Evolutionary conservation across 2,113 vertebrate genomes (phyloP), one percentile per base, ranked within the genome.

Genomic region (Proterorhinus semilunaris): DNA sequence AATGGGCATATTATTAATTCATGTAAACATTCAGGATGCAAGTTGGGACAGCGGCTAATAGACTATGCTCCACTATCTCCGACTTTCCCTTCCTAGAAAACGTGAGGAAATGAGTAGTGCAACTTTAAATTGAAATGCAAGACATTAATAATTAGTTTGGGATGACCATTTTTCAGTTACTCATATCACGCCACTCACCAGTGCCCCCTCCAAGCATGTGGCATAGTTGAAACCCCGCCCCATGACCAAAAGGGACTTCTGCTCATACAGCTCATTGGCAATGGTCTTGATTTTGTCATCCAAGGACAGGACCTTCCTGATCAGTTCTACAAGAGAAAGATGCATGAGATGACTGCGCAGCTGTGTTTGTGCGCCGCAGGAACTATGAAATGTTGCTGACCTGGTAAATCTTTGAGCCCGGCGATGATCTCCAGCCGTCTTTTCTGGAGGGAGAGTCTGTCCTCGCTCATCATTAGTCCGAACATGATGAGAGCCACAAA

Each of bases 161-260:
- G 21, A 10, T 42, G 16, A 6, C 21, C 0, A 10, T 36, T 15
- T 4, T 27, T 61, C 10, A 6, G 4, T 50, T 15, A 13, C 10
- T 5, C 3, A 12, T 2, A 11, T n/a, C 12, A 61, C 13, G 51
- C 10, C 21, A 84, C 95, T 92, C 92, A 98, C 97, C 95, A 99
- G 89, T 43, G 97, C 97, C 88, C 97, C 97, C 91, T 99, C 97
- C 46, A 98, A 92, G 86, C 97, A 99, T 0, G 97, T 98, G 66
- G 97, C 95, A 0, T 99, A 99, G 87, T 99, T 95, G 87, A 95
- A 98, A 6, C 97, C 97, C 73, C 97, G 93, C 3, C 96, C 97
- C 97, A 99, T 99, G 62, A 99, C 96, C 80, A 99, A 87, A 36
- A 99, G 92, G 0, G 96, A 99, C 73, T 75, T 95, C 71, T 98